Conservation (phyloP, 2,888 invertebrate genomes). For the Apamea monoglypha region DNA sequence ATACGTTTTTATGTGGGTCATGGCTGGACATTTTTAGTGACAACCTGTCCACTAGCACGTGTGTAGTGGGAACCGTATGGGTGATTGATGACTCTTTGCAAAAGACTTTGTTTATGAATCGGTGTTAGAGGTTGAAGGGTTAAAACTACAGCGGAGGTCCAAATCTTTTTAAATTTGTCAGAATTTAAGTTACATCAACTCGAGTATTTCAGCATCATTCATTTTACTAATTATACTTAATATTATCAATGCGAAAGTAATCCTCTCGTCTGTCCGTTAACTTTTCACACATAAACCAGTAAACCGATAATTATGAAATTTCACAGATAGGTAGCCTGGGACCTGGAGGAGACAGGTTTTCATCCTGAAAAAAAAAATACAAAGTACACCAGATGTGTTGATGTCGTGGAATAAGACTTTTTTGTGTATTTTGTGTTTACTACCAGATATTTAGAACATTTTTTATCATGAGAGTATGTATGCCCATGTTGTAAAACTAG, state of each 20-base stretch:
- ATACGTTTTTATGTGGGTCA: neutral
- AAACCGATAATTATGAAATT: too few species aligned
- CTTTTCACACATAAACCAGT: too few species aligned
- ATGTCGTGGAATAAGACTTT: too few species aligned
- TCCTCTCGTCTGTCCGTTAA: too few species aligned
- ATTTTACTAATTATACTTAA: too few species aligned
- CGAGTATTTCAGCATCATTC: neutral
- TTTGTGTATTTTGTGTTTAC: too few species aligned
- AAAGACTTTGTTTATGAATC: constrained; percentile 18
- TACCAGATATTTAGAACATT: too few species aligned
- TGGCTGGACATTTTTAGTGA: constrained; percentile 18
- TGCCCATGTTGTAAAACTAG: too few species aligned
- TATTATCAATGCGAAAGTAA: too few species aligned
- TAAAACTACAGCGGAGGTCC: neutral
- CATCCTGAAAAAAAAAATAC: neutral
- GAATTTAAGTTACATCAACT: neutral
- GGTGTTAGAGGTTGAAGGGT: neutral
- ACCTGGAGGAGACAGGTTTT: too few species aligned
- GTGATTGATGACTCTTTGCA: constrained; percentile 34
- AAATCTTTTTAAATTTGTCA: neutral
- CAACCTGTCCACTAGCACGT: constrained; percentile 22
- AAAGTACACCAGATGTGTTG: neutral
- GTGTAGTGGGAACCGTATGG: constrained; percentile 2
- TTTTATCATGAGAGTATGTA: too few species aligned
- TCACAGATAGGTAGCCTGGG: too few species aligned